phyloP scores from a whole-genome alignment of 2,113 vertebrate genomes.

The Psettodes erumei region DNA sequence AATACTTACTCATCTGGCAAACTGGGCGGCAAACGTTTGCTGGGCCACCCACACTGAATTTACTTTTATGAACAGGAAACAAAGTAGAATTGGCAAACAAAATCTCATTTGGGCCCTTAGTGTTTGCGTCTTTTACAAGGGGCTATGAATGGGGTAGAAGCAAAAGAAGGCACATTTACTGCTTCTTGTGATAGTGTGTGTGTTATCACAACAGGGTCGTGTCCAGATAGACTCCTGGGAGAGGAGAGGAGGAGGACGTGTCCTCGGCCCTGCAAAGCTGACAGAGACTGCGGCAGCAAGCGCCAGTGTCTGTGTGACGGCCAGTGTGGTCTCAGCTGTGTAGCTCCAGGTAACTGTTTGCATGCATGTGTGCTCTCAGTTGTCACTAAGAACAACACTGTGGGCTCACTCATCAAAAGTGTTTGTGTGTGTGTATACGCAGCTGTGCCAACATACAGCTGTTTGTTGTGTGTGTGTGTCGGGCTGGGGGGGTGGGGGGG shows the following conservation, averaged over 20 bases:
- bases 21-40: constrained; percentile 58
- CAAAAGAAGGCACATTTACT: constrained; percentile 52
- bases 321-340: constrained; percentile 87
- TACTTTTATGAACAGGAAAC: constrained; percentile 30
- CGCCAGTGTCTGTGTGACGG: constrained; percentile 86
- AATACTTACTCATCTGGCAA: constrained; percentile 37
- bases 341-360: constrained; percentile 80
- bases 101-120: constrained; percentile 24
- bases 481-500: too few species aligned
- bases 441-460: constrained; percentile 57
- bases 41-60: constrained; percentile 55
- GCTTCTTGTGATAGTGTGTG: constrained; percentile 47
- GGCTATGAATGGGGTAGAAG: constrained; percentile 23
- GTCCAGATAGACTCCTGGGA: constrained; percentile 79
- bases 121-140: constrained; percentile 28
- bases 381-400: constrained; percentile 38
- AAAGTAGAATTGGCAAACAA: constrained; percentile 44
- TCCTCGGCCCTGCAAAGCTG: constrained; percentile 78
- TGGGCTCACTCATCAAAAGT: constrained; percentile 37
- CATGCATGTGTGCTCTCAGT: constrained; percentile 49
- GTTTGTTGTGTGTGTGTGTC: constrained; percentile 10
- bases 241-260: constrained; percentile 78
- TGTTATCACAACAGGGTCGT: constrained; percentile 66
- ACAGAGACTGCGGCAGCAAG: constrained; percentile 80
- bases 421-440: constrained; percentile 29